Base-by-base conservation (phyloP, 2,797 vertebrate genomes). In the Tinamus major region DNA sequence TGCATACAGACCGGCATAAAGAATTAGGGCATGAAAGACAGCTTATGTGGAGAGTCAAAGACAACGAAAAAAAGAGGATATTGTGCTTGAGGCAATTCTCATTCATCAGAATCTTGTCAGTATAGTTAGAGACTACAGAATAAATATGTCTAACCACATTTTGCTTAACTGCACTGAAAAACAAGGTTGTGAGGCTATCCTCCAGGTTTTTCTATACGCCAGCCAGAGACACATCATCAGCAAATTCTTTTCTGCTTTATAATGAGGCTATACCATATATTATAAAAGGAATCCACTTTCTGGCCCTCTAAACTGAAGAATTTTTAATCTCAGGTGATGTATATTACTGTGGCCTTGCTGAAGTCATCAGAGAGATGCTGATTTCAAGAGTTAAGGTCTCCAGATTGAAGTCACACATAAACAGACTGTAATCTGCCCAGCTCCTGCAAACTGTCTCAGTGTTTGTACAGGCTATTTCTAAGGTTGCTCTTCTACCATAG, bases 11-110 rank as follows among this genome's bases (percentile, higher is more conserved):
- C 74, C 27, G 0, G 79, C 58, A 93, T 70, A 92, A 90, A 94
- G 91, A 96, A 95, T 76, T 87, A 94, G 83, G 63, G 84, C 81
- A 85, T 89, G 89, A 96, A 96, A 95, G 93, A 91, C 88, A 94
- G 82, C 49, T 61, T 95, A 87, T 91, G 81, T 89, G 89, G 86
- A 87, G 76, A 96, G 92, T 93, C 89, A 92, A 56, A 17, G 23
- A 75, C 85, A 92, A 79, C 26, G 41, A 78, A 71, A 87, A 86
- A 86, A 74, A 84, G 81, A 93, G 44, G 79, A 92, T 88, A 69
- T 33, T 64, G 21, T 69, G 68, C 90, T 91, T 69, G 27, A 19
- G 82, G 93, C 80, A 51, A 48, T 80, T 95, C 79, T 94, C 11
- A 68, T 77, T 90, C 68, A 86, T 94, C 88, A 87, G 83, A 90